phyloP scores from a whole-genome alignment of 2,797 vertebrate species.

The Glyptemys insculpta region DNA sequence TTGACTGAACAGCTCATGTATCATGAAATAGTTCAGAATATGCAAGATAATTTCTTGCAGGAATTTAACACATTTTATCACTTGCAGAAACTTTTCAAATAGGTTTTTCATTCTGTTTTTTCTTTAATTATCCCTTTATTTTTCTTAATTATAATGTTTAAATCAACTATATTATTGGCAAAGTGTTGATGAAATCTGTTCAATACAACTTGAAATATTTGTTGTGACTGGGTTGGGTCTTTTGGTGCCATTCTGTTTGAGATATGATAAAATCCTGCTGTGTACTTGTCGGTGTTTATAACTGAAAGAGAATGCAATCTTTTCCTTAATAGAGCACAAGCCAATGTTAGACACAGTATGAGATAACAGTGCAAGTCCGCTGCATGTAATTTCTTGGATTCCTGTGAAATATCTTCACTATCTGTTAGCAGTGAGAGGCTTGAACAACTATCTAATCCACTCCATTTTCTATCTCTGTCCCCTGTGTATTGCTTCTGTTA shows the following conservation, averaged over 20 bases:
- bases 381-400: background rate
- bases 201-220: background rate
- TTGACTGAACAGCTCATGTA: slow-evolving; percentile 55
- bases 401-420: background rate
- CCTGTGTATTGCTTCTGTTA: slow-evolving; percentile 62
- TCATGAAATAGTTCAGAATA: slow-evolving; percentile 61
- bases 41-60: slow-evolving; percentile 56
- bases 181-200: rapidly evolving
- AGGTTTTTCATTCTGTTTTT: background rate
- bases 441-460: slow-evolving; percentile 18
- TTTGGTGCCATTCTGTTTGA: background rate
- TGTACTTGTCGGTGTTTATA: background rate
- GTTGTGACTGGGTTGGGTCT: background rate
- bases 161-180: rapidly evolving
- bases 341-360: background rate
- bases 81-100: background rate
- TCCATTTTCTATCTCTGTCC: slow-evolving; percentile 40
- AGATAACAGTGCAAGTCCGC: rapidly evolving
- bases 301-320: background rate
- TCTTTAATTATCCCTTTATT: background rate
- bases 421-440: background rate
- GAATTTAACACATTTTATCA: slow-evolving; percentile 46
- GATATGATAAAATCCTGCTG: background rate
- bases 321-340: background rate
- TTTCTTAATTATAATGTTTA: background rate